Evolutionary conservation across 2,113 vertebrate species (phyloP), one percentile per base, ranked within the genome.

Genomic region (Bungarus multicinctus): DNA sequence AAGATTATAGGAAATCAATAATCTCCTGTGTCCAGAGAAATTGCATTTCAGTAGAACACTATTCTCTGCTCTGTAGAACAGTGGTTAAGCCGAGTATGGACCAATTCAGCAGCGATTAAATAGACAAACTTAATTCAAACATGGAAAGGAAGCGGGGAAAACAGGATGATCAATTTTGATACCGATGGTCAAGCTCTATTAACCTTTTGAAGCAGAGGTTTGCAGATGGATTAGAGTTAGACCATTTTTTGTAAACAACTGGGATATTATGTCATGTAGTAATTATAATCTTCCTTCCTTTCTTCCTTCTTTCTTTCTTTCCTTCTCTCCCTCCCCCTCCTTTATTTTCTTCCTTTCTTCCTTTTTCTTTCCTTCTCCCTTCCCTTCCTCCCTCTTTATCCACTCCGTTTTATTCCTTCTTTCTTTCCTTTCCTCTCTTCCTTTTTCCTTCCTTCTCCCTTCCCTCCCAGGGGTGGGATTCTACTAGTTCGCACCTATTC

Each of bases 11-110:
- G 34, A 87, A 47, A 91, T 87, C 90, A 14, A 86, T 91, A 12
- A 87, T 91, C 85, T 60, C 81, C 57, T 34, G 57, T 7, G 11
- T 45, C 81, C 27, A 20, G 7, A n/a, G 12, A 86, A 55, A 86
- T 50, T 87, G 52, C 90, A 87, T 87, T 87, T n/a, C 81, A 2
- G 53, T 34, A 57, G 43, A n/a, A 34, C 43, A 50, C 54, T 7
- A 6, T 20, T 60, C 54, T n/a, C 10, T 60, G 43, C 58, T 45
- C 69, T 60, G 30, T 23, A 87, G 85, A 86, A 22, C 85, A 34
- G 85, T 60, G 54, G 90, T 91, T 91, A 91, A 91, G 86, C 81
- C 47, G 50, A 87, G 39, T 60, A 91, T 87, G 47, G 90, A 50
- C 43, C 85, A 60, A 87, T 23, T 12, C 85, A 47, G 43, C 57